Conservation (phyloP, 2,888 invertebrate species). For the Reticulitermes lucifugus region DNA sequence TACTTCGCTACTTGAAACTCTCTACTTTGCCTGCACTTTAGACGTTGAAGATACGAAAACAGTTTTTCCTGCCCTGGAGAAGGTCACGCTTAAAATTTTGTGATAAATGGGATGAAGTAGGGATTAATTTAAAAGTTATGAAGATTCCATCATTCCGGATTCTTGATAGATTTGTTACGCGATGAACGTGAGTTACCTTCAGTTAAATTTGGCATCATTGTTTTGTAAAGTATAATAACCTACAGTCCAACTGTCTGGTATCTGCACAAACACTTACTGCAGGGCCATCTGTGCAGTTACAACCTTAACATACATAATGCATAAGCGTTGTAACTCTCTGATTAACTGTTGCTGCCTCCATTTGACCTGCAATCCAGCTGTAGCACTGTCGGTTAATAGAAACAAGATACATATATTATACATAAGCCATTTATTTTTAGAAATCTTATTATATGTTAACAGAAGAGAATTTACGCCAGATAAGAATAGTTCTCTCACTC, state of each 20-base stretch:
- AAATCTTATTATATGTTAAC: too few relatives aligned
- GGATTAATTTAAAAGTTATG: background rate
- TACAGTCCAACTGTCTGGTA: background rate
- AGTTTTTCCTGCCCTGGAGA: too few relatives aligned
- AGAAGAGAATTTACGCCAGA: too few relatives aligned
- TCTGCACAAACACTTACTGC: background rate
- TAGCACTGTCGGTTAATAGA: background rate
- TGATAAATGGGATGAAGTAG: too few relatives aligned
- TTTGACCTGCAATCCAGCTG: background rate
- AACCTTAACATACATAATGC: background rate
- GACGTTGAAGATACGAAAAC: too few relatives aligned
- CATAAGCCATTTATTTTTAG: background rate
- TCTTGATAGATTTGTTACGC: background rate
- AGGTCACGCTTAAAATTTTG: too few relatives aligned
- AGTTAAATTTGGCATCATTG: background rate
- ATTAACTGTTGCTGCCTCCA: background rate
- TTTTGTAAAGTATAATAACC: background rate
- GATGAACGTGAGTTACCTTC: background rate
- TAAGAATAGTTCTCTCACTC: too few relatives aligned
- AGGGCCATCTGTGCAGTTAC: background rate
- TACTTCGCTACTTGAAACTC: too few relatives aligned
- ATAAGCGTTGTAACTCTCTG: background rate
- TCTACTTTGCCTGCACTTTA: too few relatives aligned
- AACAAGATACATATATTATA: background rate
- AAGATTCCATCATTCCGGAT: background rate